Evolutionary conservation across 1,140 invertebrate species (phyloP).

Genomic region (Magallana gigas): DNA sequence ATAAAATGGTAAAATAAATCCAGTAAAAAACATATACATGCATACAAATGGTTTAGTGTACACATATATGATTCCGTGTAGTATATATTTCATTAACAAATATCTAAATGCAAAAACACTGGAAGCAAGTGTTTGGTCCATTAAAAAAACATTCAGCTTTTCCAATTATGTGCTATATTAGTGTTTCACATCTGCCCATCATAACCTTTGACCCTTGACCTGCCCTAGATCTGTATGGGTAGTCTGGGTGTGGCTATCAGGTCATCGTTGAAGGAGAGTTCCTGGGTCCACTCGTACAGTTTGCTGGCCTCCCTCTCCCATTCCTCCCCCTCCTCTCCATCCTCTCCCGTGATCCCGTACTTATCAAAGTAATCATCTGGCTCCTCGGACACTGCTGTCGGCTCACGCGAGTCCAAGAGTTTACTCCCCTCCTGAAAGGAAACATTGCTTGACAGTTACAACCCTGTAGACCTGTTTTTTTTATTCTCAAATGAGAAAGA

Average conservation of each 20-base stretch:
- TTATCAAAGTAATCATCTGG: constrained; percentile 59
- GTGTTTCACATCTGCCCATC: neutral
- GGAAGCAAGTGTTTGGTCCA: neutral
- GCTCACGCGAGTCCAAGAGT: constrained; percentile 53
- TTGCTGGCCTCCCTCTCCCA: constrained; percentile 75
- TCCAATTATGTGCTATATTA: neutral
- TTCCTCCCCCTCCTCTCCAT: constrained; percentile 64
- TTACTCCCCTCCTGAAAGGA: constrained; percentile 49
- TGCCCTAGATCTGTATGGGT: constrained; percentile 22
- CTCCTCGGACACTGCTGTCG: constrained; percentile 57
- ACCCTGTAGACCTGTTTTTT: too few species aligned
- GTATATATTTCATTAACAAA: neutral
- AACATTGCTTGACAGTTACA: too few species aligned
- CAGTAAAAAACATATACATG: neutral
- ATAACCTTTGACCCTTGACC: neutral
- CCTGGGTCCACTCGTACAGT: constrained; percentile 78
- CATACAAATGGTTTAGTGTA: neutral
- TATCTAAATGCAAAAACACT: constrained; percentile 5
- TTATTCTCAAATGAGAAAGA: too few species aligned
- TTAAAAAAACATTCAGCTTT: neutral
- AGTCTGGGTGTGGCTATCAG: constrained; percentile 68
- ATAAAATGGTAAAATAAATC: too few species aligned
- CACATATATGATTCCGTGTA: neutral
- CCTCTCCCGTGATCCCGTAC: constrained; percentile 55
- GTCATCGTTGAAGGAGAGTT: constrained; percentile 75